Conservation (phyloP, 92 coral and sea anemone species). For the Bergia puertoricense region DNA sequence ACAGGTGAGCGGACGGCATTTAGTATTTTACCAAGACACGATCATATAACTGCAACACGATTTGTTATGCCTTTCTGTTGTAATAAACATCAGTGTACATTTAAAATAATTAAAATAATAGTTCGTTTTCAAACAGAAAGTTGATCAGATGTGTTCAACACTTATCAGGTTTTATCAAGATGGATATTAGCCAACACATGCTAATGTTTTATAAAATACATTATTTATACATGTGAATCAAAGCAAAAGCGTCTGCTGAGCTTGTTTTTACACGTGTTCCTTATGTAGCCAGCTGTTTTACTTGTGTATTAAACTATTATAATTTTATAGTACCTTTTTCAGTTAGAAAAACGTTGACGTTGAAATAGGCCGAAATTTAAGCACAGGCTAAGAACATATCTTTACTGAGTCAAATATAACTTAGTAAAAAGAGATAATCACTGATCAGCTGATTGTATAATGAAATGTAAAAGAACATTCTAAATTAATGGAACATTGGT, state of each 20-base stretch:
- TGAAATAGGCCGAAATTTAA: not conserved
- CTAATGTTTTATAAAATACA: not conserved
- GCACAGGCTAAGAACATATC: not conserved
- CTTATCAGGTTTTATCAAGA: not conserved
- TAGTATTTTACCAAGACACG: not conserved
- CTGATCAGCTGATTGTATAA: no score
- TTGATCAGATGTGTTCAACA: no score
- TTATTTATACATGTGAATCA: not conserved
- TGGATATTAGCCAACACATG: not conserved
- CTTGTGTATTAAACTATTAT: not conserved
- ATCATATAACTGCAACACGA: not conserved
- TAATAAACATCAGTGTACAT: no score
- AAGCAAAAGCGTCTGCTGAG: not conserved
- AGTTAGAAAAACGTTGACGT: no score
- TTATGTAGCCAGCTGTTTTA: not conserved
- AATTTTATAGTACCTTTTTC: no score
- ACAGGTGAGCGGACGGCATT: conserved; percentile 6
- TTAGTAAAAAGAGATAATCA: not conserved
- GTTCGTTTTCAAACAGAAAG: no score
- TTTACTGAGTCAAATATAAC: not conserved
- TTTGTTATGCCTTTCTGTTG: no score
- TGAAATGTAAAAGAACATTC: no score
- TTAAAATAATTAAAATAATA: no score
- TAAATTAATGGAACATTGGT: no score
- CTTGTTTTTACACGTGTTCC: not conserved